phyloP scores from a whole-genome alignment of 2,797 vertebrate genomes.

The Falco berigora region DNA sequence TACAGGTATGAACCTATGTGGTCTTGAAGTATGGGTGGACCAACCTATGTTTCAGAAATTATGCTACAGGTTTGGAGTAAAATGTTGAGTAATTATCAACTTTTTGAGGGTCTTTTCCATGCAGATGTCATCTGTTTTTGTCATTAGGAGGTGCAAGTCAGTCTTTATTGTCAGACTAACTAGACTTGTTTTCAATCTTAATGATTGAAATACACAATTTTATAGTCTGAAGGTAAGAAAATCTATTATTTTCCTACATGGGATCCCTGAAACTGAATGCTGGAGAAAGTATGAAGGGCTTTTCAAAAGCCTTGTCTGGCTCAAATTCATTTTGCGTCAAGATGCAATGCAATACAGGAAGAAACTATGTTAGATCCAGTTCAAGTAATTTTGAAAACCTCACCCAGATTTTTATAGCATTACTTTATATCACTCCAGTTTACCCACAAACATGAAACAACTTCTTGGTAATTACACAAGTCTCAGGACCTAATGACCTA shows the following conservation, averaged over 20 bases:
- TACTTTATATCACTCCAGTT: neutral
- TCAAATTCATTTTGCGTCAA: neutral
- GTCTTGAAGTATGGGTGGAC: neutral
- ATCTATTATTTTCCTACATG: neutral
- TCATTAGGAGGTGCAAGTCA: neutral
- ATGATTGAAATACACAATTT: neutral
- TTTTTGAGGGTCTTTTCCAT: neutral
- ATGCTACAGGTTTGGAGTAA: neutral
- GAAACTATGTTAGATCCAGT: neutral
- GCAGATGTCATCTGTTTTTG: neutral
- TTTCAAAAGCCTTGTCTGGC: neutral
- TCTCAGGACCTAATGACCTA: neutral
- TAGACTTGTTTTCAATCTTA: neutral
- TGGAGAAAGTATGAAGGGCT: neutral
- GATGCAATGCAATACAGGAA: neutral
- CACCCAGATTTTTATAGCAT: neutral
- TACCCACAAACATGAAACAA: neutral
- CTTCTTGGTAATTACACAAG: neutral
- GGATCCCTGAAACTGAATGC: neutral
- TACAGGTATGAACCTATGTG: neutral
- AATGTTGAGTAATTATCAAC: neutral
- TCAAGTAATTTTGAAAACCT: neutral
- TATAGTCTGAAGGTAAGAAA: neutral
- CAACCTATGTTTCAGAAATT: neutral
- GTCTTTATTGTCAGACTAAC: neutral